Conservation (phyloP, 92 coral and sea anemone genomes). For the Montipora capitata region DNA sequence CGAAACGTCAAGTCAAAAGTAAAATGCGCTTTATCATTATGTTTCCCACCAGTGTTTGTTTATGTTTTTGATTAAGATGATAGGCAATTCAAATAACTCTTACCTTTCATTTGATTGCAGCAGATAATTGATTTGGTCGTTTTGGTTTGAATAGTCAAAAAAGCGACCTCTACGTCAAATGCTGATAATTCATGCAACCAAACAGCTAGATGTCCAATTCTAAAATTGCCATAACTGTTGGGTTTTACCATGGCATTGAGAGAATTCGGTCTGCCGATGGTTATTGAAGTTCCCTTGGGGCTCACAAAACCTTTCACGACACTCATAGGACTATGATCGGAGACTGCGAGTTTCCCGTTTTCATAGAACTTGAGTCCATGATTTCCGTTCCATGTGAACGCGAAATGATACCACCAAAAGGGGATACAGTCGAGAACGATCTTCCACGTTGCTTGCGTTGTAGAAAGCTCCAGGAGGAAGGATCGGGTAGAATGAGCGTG, state of each 20-base stretch:
- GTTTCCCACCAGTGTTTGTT: no score
- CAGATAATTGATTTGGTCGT: slow-evolving; percentile 78
- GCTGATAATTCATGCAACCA: slow-evolving; percentile 81
- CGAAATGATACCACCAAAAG: slow-evolving; percentile 87
- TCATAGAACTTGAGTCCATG: slow-evolving; percentile 89
- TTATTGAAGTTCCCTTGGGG: slow-evolving; percentile 28
- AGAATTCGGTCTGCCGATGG: slow-evolving; percentile 85
- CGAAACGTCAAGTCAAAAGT: no score
- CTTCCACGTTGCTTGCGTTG: slow-evolving; percentile 81
- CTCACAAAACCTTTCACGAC: slow-evolving; percentile 12
- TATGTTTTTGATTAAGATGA: no score
- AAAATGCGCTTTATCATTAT: no score
- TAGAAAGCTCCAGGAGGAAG: slow-evolving; percentile 85
- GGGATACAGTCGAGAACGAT: slow-evolving; percentile 78
- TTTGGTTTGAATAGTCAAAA: slow-evolving; percentile 69
- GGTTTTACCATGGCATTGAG: slow-evolving; percentile 14
- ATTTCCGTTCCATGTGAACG: slow-evolving; percentile 84
- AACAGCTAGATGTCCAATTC: slow-evolving; percentile 89
- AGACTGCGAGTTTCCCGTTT: slow-evolving; percentile 83
- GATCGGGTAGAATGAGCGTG: slow-evolving; percentile 9
- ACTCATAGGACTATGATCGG: slow-evolving; percentile 40
- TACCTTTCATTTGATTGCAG: slow-evolving; percentile 86
- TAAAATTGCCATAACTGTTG: slow-evolving; percentile 75
- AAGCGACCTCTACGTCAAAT: slow-evolving; percentile 82
- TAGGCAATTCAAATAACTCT: not conserved